Percentiles rank a stretch among this genome's conserved stretches.
phyloP scores from a whole-genome alignment of 2,888 invertebrate species.

The Tenthredo scrophulariae region DNA sequence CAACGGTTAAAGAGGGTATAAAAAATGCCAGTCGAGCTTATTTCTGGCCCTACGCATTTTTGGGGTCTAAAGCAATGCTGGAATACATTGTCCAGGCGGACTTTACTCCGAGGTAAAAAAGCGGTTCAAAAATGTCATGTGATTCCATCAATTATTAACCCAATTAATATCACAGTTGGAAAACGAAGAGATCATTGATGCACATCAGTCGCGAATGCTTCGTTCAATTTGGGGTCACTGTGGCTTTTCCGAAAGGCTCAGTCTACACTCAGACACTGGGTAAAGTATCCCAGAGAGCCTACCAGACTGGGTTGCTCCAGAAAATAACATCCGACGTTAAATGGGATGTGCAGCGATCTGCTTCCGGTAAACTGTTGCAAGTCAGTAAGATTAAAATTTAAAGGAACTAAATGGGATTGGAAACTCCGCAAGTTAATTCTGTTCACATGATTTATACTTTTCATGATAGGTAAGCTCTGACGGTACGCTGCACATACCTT shows the following conservation, averaged over 20 bases:
- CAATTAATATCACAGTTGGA: constrained; percentile 67
- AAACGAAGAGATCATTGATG: constrained; percentile 82
- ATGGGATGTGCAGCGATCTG: constrained; percentile 85
- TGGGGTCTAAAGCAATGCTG: constrained; percentile 86
- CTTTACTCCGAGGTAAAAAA: constrained; percentile 82
- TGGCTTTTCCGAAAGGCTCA: constrained; percentile 84
- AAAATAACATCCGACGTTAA: constrained; percentile 86
- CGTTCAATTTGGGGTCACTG: constrained; percentile 85
- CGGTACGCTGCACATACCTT: constrained; percentile 76
- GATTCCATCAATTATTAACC: neutral
- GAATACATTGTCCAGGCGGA: constrained; percentile 87
- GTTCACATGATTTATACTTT: constrained; percentile 53
- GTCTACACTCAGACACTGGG: constrained; percentile 83
- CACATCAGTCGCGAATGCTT: constrained; percentile 89
- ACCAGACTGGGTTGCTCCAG: constrained; percentile 84
- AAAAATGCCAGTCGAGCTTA: constrained; percentile 87
- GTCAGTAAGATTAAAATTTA: constrained; percentile 75
- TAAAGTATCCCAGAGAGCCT: constrained; percentile 81
- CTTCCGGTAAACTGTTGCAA: constrained; percentile 83
- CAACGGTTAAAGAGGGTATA: constrained; percentile 84
- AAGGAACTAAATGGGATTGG: neutral
- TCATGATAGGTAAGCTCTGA: constrained; percentile 78
- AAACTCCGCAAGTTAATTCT: constrained; percentile 18
- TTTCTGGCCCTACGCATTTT: constrained; percentile 89
- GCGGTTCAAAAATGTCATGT: no score